Evolutionary conservation across 2,888 invertebrate species (phyloP), one percentile per base, ranked within the genome.

Genomic region (Drosophila suboccidentalis): DNA sequence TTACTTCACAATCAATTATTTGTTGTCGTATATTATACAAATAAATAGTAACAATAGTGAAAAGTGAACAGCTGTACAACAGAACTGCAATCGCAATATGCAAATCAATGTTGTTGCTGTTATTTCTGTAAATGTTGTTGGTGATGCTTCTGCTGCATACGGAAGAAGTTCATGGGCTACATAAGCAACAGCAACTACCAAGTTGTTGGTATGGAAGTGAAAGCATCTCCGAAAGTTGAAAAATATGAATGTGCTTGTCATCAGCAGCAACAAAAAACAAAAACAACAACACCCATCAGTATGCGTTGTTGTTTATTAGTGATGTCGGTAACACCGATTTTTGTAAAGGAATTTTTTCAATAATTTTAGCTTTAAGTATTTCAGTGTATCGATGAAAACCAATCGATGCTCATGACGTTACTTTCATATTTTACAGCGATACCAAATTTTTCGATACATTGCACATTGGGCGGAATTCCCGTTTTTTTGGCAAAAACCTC

Each of bases 191-290:
- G 29, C 71, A 62, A 34, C 59, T 55, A 22, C 70, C 67, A 57
- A 59, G 47, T 53, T 60, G 66, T 39, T 41, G 11, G 39, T 59
- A 39, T 59, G 47, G 58, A 47, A 82, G 83, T 81, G 64, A 75
- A 71, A 71, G 83, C 83, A 83, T 82, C 83, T 85, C 83, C 76
- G 86, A 83, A 83, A 83, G 83, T 83, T 80, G 74, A 80, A 75
- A 86, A 83, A 78, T 73, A 82, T 73, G 72, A 80, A 80, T 78
- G 68, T 74, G 78, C 61, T 62, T 53, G 54, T 49, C 59, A 65
- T 29, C 71, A 71, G 39, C 70, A 60, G n/a, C 67, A 65, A 22
- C 54, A 64, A 4, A 46, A 64, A 47, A 59, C n/a, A n/a, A n/a
- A 57, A 64, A 47, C 51, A 53, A 11, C 53, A 59, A 10, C 77